Conservation (phyloP, 2,797 vertebrate species). For the Acomys russatus region DNA sequence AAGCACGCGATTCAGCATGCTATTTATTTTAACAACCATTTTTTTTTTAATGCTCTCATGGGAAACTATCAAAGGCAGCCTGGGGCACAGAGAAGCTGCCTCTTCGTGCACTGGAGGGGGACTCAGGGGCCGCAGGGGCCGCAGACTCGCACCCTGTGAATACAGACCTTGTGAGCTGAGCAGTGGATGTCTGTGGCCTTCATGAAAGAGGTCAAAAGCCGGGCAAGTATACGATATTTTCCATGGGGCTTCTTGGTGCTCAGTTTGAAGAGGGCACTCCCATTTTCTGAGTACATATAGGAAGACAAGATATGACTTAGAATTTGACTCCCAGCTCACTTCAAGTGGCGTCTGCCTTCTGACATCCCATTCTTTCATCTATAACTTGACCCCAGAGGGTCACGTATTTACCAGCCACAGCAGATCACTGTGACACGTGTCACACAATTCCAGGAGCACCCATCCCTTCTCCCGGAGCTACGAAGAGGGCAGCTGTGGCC, state of each 20-base stretch:
- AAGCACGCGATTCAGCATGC: neutral
- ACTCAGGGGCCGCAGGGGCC: neutral
- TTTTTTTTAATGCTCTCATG: slow-evolving; percentile 35
- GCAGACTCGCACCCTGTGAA: neutral
- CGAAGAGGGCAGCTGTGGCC: neutral
- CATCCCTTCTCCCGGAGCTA: neutral
- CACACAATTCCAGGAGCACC: neutral
- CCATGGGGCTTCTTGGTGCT: neutral
- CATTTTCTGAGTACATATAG: neutral
- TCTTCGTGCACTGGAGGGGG: neutral
- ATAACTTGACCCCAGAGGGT: neutral
- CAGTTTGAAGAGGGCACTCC: neutral
- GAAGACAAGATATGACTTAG: neutral
- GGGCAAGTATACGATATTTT: neutral
- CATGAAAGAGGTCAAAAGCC: neutral
- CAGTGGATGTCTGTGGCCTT: neutral
- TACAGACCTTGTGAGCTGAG: neutral
- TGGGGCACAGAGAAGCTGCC: neutral
- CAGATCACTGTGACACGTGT: neutral
- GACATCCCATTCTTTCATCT: neutral
- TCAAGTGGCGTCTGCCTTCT: neutral
- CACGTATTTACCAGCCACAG: neutral
- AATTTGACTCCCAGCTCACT: neutral
- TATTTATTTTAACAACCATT: slow-evolving; percentile 50
- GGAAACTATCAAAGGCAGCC: neutral